Base-by-base conservation (phyloP, 64 coral and sea anemone genomes). In the Montipora cactus region DNA sequence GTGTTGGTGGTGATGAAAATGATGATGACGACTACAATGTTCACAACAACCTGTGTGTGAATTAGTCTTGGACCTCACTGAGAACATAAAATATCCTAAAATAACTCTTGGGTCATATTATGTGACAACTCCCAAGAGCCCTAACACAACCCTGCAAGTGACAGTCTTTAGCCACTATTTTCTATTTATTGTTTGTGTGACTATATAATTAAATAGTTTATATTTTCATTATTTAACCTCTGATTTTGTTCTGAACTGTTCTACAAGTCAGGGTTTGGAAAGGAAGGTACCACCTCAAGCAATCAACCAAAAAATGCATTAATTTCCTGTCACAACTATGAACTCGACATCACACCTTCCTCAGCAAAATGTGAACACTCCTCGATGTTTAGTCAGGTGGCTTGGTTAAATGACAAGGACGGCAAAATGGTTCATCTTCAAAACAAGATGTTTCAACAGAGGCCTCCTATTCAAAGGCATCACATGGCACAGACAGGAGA, bases 281-380 rank as follows among this genome's bases (percentile, higher is more conserved):
- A 89, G n/a, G 47, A 52, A 55, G 53, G 67, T 51, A 21, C 20
- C 5, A 13, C n/a, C 21, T 19, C 45, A 50, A 68, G 47, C 46
- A 47, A 2, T 67, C 15, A 51, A 16, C 1, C 10, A 14, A 55
- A 70, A 58, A 7, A 57, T 53, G 47, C 74, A 57, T 22, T 25
- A 7, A 75, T 74, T 28, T 22, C 53, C 46, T 47, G 68, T 64
- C 93, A 90, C 57, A 71, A 71, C 76, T 95, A 98, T 92, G 75
- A 89, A 19, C 16, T 58, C 18, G 68, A 80, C 20, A 66, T 98
- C 61, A 95, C 96, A 28, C 73, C 78, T 62, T 8, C n/a, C 8
- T 95, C 96, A 16, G 81, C 87, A 53, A 98, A 95, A 47, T 75
- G 45, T 72, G 93, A 98, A 47, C 93, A 98, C 37, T 76, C 79